Base-by-base conservation (phyloP, 2,113 vertebrate species). In the Bos javanicus region DNA sequence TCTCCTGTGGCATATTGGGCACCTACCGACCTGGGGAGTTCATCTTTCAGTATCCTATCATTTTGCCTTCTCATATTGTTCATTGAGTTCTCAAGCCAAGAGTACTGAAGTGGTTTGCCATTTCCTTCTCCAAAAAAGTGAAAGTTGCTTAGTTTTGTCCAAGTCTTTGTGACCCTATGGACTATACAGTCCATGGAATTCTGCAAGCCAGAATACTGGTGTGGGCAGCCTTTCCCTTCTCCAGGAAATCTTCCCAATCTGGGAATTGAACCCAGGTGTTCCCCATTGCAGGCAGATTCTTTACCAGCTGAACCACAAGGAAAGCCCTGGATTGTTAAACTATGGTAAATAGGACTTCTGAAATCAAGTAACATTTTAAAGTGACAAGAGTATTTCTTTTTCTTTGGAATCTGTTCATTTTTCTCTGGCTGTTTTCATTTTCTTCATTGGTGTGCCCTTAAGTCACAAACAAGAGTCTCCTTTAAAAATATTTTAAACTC, bases 331-430 rank as follows among this genome's bases (percentile, higher is more conserved):
- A 23, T 62, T 33, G 5, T 83, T 95, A 86, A 94, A 82, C 12
- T 39, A 83, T 91, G 36, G 76, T 56, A 95, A 95, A 82, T 62
- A 90, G 62, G 2, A 87, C 50, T 25, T 91, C 62, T 57, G 14
- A 85, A 97, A 76, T 64, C 23, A 95, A 94, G 28, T 92, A 59
- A 71, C 64, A 90, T 81, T 88, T 83, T 91, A 78, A 78, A 92
- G 43, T 89, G 54, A 94, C 26, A 62, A 50, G 4, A 46, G 1
- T 88, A 59, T 94, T 87, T 59, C 88, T 52, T 88, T 95, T 96
- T 67, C 62, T 67, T 59, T 19, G 10, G 7, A 64, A 43, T 87
- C 57, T 84, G 23, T 39, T 78, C 48, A 33, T 82, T 82, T 82
- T 92, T 97, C 36, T 96, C 46, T 57, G 30, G 16, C 33, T 62